Percentiles rank a stretch among this genome's conserved stretches.
Conservation (phyloP, 2,797 vertebrate species). For the Phylloscopus collybita region DNA sequence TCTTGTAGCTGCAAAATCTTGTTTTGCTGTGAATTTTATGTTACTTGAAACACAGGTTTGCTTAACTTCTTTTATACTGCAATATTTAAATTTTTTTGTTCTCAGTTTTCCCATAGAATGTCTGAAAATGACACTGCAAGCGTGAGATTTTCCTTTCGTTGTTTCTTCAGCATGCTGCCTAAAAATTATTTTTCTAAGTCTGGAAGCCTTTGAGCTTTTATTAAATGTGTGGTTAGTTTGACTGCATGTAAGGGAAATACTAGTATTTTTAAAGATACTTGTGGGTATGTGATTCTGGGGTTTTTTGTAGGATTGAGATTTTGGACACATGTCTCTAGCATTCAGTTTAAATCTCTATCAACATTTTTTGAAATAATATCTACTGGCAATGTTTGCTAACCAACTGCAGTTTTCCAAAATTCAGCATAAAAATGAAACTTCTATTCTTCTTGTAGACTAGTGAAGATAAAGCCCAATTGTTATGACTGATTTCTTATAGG, state of each 20-base stretch:
- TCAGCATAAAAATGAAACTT: background rate
- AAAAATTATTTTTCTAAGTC: background rate
- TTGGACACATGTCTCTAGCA: background rate
- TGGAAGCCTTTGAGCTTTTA: background rate
- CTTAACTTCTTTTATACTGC: background rate
- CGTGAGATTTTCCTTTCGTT: background rate
- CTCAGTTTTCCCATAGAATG: background rate
- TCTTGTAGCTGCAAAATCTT: background rate
- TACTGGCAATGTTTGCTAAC: background rate
- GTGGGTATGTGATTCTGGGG: background rate
- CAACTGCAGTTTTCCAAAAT: background rate
- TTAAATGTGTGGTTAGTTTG: background rate
- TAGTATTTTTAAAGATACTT: background rate
- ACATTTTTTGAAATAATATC: background rate
- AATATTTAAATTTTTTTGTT: background rate
- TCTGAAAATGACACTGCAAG: background rate
- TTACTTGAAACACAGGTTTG: background rate
- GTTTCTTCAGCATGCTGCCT: background rate
- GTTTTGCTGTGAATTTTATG: background rate
- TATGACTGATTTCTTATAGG: background rate
- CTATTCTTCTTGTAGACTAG: background rate
- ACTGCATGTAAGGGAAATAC: background rate
- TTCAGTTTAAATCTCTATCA: background rate
- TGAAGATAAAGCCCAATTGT: background rate
- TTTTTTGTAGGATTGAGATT: background rate